Evolutionary conservation across 2,797 vertebrate genomes (phyloP), one percentile per base, ranked within the genome.

Genomic region (Anguilla megastoma): DNA sequence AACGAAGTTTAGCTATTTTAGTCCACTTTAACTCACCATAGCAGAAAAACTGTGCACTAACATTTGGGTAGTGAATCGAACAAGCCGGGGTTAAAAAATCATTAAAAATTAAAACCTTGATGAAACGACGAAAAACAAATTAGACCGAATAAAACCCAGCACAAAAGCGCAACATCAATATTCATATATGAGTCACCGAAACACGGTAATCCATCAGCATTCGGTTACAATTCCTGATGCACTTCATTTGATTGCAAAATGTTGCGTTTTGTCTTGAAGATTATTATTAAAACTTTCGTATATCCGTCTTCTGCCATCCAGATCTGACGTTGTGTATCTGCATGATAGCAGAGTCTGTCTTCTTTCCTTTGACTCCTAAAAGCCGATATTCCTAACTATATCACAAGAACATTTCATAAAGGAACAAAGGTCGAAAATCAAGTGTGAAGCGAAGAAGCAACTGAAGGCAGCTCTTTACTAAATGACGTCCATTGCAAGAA

Each of bases 1-100:
- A 86, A 76, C 84, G 79, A 91, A 86, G 69, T 88, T 88, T 12
- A 86, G 18, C 16, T 90, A 91, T 50, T 91, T 74, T 63, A 91
- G 69, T 86, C 90, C 58, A 94, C 91, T 92, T 92, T 91, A 95
- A 99, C 98, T 99, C 97, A 99, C 98, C 98, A 99, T 99, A 95
- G 98, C 98, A 94, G 98, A 99, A 97, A 99, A 99, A 97, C 98
- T 99, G 98, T 99, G 98, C 94, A 99, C 98, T 97, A 99, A 99
- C 98, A 99, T 99, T 96, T 97, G 94, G 93, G 96, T 92, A 94
- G 95, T 94, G 96, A 96, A 95, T 91, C 91, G 90, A 93, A 95
- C 95, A 93, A 95, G 94, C 94, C 96, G 96, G 5, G 63, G 18
- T 45, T 79, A 76, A 85, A 76, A 84, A 85, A 24, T 10, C 5